These are phyloP conservation scores for Lysandra coridon DNA, from an alignment of 2,888 invertebrate species.

Conservation along the genomic window DNA sequence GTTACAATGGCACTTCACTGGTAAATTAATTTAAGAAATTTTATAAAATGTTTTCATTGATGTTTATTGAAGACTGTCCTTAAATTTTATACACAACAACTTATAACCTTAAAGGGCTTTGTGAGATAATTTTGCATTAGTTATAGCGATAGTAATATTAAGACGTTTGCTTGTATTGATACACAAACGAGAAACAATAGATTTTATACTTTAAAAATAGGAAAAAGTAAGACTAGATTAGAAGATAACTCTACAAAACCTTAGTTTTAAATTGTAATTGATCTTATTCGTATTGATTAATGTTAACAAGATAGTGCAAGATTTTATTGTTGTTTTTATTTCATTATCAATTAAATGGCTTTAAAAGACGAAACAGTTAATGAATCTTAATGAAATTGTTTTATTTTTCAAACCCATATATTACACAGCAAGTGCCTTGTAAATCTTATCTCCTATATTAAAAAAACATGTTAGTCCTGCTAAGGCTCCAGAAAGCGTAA, in stretches of 20 bases:
- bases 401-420: background rate
- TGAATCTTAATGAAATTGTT: background rate
- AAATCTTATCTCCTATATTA: background rate
- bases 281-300: slow-evolving; percentile 7
- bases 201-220: slow-evolving; percentile 17
- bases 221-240: background rate
- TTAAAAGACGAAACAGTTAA: slow-evolving; percentile 12
- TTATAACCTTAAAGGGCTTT: background rate
- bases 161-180: background rate
- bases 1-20: background rate
- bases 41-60: background rate
- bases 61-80: background rate
- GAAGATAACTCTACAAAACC: background rate
- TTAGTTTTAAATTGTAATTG: slow-evolving; percentile 15
- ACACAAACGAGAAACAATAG: background rate
- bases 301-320: slow-evolving; percentile 8
- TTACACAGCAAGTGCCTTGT: background rate
- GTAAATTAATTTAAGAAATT: background rate
- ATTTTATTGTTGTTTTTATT: background rate
- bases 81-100: background rate
- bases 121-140: background rate
- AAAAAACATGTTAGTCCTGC: no score
- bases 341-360: background rate
- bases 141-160: background rate
- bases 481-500: no score